Percentiles rank a stretch among this genome's conserved stretches.
These are phyloP conservation scores for Capreolus pygargus DNA, from an alignment of 2,113 vertebrate genomes.

Conservation along the genomic window DNA sequence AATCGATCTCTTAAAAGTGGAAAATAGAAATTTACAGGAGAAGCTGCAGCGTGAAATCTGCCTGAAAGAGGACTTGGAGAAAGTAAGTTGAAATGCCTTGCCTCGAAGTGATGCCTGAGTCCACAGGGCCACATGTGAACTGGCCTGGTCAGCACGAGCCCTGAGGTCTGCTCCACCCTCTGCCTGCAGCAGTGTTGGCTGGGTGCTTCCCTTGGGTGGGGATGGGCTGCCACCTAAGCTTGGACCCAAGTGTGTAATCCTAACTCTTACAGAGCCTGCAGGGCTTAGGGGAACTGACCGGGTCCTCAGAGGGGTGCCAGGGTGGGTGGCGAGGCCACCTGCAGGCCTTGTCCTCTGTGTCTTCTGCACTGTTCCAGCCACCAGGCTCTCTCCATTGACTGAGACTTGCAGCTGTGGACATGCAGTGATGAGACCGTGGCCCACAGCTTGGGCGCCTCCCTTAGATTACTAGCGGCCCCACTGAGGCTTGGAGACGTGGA, in stretches of 20 bases:
- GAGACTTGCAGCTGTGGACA: accelerated
- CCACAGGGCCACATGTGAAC: not conserved
- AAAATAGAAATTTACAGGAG: slow-evolving; percentile 73
- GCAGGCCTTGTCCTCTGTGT: not conserved
- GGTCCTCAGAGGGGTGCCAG: not conserved
- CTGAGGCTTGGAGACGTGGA: accelerated
- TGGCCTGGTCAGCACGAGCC: not conserved
- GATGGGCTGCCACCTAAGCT: no score
- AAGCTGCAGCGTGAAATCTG: slow-evolving; percentile 72
- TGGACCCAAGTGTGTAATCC: not conserved
- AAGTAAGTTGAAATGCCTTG: slow-evolving; percentile 55
- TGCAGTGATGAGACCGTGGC: not conserved
- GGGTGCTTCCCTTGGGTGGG: not conserved
- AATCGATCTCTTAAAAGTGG: slow-evolving; percentile 77
- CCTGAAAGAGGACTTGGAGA: slow-evolving; percentile 77
- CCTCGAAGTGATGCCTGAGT: accelerated
- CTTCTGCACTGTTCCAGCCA: not conserved
- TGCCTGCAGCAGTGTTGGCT: not conserved
- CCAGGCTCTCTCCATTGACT: not conserved
- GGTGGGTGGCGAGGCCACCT: not conserved
- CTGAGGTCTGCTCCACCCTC: not conserved
- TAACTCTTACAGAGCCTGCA: not conserved
- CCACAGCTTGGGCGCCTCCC: not conserved
- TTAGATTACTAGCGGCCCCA: accelerated
- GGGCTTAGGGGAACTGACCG: not conserved